phyloP scores from a whole-genome alignment of 2,113 vertebrate species.

The Brachyhypopomus occidentalis region DNA sequence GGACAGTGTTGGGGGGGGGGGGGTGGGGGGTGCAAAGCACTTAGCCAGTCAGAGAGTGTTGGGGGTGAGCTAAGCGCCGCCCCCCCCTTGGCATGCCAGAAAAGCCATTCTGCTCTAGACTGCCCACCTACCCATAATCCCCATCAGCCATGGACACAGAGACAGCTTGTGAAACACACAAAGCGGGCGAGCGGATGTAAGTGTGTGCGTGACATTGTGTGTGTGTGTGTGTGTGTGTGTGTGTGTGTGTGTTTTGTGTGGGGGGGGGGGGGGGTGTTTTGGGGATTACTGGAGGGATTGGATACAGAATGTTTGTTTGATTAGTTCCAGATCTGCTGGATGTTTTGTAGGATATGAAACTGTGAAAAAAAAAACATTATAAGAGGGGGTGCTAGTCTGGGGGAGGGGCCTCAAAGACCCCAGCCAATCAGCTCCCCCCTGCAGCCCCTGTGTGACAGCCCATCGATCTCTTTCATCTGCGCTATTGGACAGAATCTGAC shows the following conservation, averaged over 20 bases:
- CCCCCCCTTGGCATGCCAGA: slow-evolving; percentile 21
- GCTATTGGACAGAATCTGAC: slow-evolving; percentile 34
- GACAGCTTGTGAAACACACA: slow-evolving; percentile 24
- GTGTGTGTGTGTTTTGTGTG: slow-evolving; percentile 41
- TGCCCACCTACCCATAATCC: slow-evolving; percentile 43
- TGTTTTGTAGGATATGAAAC: slow-evolving; percentile 43
- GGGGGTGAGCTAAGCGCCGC: not conserved
- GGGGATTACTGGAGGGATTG: slow-evolving; percentile 29
- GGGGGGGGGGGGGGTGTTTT: slow-evolving; percentile 23
- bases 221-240: slow-evolving; percentile 31
- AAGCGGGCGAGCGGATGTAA: slow-evolving; percentile 15
- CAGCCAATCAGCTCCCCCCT: slow-evolving; percentile 31
- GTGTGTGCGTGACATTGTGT: no score
- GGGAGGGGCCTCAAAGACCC: not conserved
- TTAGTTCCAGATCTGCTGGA: slow-evolving; percentile 52
- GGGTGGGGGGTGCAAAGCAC: slow-evolving; percentile 14
- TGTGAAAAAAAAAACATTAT: slow-evolving; percentile 1
- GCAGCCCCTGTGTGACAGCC: slow-evolving; percentile 31
- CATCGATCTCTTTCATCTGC: slow-evolving; percentile 35
- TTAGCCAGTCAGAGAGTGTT: slow-evolving; percentile 31
- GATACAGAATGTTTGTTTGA: slow-evolving; percentile 47
- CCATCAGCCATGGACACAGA: slow-evolving; percentile 27
- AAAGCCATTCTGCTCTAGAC: slow-evolving; percentile 33
- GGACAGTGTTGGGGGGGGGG: not conserved
- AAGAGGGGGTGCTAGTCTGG: not conserved